Base-by-base conservation (phyloP, 2,113 vertebrate species). In the Melanocharis versteri region DNA sequence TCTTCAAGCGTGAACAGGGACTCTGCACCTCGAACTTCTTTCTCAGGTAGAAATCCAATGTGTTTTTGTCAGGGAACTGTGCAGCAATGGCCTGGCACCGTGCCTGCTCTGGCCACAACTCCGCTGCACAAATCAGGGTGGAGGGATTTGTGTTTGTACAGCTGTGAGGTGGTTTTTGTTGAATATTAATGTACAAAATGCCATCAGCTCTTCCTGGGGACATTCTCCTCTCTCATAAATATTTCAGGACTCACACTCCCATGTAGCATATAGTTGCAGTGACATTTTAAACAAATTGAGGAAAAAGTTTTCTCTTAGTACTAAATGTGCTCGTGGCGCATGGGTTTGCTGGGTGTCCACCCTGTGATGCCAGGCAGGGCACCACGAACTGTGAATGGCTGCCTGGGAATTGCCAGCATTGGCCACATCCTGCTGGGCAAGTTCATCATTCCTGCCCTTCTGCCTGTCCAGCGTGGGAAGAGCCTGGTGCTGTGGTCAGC, bases 401-500 rank as follows among this genome's bases (percentile, higher is more conserved):
- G 1, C 44, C 18, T 0, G 0, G 75, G 61, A 35, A 20, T 2
- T 0, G 4, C 11, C 9, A 30, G 44, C 28, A 1, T 0, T 3
- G 4, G 19, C 48, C 27, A 15, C 19, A 3, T 66, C 37, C 73
- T 0, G 1, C 89, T 24, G 54, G 24, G 17, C 1, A 3, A 53
- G 3, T 17, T 1, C 7, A 0, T 62, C 19, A 6, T n/a, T 40
- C 21, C 65, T 91, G 35, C 61, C 47, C 48, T 66, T 88, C 45
- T 86, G 47, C 66, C 56, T 7, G 0, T 70, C 35, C 98, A 99
- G 87, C 97, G 97, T 45, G 99, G 99, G 66, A 99, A 99, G 98
- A 99, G 99, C 73, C 98, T 98, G 15, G 99, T 99, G 22, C 98
- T 99, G 94, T 99, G 99, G 99, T 98, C 98, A 1, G 99, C 99